Percentiles rank a stretch among this genome's conserved stretches.
Conservation (phyloP, 2,797 vertebrate genomes). For the Mus spretus region DNA sequence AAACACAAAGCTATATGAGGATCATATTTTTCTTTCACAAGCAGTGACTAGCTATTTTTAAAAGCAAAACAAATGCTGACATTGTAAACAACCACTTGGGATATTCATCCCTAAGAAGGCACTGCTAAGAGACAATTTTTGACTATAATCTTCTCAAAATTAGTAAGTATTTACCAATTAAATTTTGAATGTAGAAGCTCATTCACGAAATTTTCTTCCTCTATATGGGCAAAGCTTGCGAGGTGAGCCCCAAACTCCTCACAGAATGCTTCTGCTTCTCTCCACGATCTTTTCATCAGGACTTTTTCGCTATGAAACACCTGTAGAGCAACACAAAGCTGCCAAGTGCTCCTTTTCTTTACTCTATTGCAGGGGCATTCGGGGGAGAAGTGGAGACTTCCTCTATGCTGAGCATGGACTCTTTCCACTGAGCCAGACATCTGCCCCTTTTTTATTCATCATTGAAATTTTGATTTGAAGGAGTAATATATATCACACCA, state of each 20-base stretch:
- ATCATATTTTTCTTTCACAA: slow-evolving; percentile 11
- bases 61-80: slow-evolving; percentile 9
- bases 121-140: slow-evolving; percentile 34
- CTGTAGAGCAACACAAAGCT: slow-evolving; percentile 86
- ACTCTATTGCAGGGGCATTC: accelerated
- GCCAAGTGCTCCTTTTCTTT: background rate
- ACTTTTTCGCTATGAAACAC: slow-evolving; percentile 97
- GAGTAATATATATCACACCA: slow-evolving; percentile 57
- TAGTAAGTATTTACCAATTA: slow-evolving; percentile 91
- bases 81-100: slow-evolving; percentile 52
- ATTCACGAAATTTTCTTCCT: slow-evolving; percentile 95
- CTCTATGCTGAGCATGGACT: background rate
- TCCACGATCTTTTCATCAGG: slow-evolving; percentile 96
- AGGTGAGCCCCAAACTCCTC: slow-evolving; percentile 96
- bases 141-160: slow-evolving; percentile 35
- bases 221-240: slow-evolving; percentile 94
- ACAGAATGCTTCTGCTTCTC: slow-evolving; percentile 96
- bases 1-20: background rate
- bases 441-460: background rate
- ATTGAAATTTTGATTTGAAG: slow-evolving; percentile 40
- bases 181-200: slow-evolving; percentile 94
- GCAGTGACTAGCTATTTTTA: slow-evolving; percentile 16
- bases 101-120: slow-evolving; percentile 9
- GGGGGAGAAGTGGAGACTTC: background rate
- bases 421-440: background rate